Percentiles rank a stretch among this genome's conserved stretches.
These are phyloP conservation scores for Geopemphigus sp. DNA, from an alignment of 1,140 invertebrate genomes.

Conservation along the genomic window DNA sequence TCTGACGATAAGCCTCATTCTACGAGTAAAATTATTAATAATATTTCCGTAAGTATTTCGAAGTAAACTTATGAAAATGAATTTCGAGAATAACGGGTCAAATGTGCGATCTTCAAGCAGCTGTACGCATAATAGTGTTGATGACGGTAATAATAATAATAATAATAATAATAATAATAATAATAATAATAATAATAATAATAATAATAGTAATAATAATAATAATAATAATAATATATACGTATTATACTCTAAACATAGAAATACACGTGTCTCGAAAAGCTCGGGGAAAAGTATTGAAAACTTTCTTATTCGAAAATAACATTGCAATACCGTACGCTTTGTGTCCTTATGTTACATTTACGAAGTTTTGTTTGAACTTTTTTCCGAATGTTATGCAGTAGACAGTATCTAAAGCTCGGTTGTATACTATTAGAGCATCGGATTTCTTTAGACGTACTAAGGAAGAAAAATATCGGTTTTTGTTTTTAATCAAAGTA, in stretches of 20 bases:
- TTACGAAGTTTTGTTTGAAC: slow-evolving; percentile 17
- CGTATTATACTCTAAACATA: background rate
- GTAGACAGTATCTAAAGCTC: too few species aligned
- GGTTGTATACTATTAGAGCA: background rate
- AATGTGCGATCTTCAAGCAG: background rate
- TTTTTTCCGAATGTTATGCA: background rate
- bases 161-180: too few species aligned
- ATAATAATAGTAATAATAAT: too few species aligned
- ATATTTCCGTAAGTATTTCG: too few species aligned
- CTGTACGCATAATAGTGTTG: too few species aligned
- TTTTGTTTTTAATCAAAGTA: too few species aligned
- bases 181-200: too few species aligned
- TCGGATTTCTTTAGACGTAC: background rate
- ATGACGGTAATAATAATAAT: too few species aligned
- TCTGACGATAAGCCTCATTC: slow-evolving; percentile 32
- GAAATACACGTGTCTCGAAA: background rate
- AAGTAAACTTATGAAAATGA: background rate
- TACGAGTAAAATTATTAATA: slow-evolving; percentile 11
- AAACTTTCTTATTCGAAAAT: slow-evolving; percentile 1
- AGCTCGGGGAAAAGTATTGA: background rate
- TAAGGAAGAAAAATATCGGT: too few species aligned
- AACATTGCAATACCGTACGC: background rate
- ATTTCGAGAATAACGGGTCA: background rate
- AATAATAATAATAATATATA: too few species aligned
- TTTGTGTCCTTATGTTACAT: background rate